A percentile compares a stretch with the other conserved stretches of the same genome.
Evolutionary conservation across 23 tunicate genomes (phyloP).

Genomic region (Botrylloides violaceus): DNA sequence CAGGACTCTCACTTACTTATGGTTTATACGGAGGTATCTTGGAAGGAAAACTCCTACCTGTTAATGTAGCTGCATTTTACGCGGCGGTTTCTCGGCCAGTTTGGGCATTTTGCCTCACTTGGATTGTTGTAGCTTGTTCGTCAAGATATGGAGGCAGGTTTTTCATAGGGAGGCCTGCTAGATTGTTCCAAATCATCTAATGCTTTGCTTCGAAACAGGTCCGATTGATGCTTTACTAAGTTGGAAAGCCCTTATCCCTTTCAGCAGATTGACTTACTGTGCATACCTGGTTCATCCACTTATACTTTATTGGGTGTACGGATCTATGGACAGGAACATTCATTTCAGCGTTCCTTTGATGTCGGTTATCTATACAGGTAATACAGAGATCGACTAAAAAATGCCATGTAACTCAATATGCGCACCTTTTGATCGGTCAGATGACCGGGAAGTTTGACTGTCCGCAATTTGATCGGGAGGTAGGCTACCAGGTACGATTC

Average conservation of each 20-base stretch:
- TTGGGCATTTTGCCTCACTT: constrained; percentile 50
- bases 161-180: too few species aligned
- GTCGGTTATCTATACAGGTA: constrained; percentile 9
- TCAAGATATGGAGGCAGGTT: constrained; percentile 62
- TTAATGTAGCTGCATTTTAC: constrained; percentile 55
- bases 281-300: constrained; percentile 79
- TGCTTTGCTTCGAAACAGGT: too few species aligned
- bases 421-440: too few species aligned
- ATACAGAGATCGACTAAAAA: too few species aligned
- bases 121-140: constrained; percentile 57
- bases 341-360: constrained; percentile 43
- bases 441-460: too few species aligned
- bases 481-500: too few species aligned
- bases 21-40: constrained; percentile 1
- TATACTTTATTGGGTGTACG: constrained; percentile 40
- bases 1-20: neutral
- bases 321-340: constrained; percentile 20
- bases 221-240: constrained; percentile 59
- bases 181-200: too few species aligned
- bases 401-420: too few species aligned
- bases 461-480: too few species aligned
- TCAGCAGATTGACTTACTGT: constrained; percentile 72
- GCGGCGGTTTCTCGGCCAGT: constrained; percentile 54
- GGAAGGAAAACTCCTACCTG: neutral
- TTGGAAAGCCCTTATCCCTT: constrained; percentile 73